These are phyloP conservation scores for Aphaenogaster rudis DNA, from an alignment of 1,140 invertebrate genomes.

Conservation along the genomic window DNA sequence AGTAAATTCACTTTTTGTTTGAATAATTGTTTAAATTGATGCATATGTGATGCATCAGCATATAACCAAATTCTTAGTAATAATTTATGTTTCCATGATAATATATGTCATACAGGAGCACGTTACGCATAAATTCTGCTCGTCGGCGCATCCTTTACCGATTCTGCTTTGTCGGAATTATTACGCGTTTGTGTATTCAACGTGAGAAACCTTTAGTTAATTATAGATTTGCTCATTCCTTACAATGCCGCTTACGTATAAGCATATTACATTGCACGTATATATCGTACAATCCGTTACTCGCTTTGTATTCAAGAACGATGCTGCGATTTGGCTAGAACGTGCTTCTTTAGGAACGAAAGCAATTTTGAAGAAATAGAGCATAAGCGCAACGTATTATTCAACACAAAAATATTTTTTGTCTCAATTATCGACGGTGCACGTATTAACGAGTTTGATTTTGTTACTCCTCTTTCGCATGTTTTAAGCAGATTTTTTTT, in stretches of 20 bases:
- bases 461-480: neutral
- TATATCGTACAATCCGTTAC: slow-evolving; percentile 5
- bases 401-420: slow-evolving; percentile 9
- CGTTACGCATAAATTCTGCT: slow-evolving; percentile 18
- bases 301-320: slow-evolving; percentile 29
- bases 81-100: slow-evolving; percentile 21
- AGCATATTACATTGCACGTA: slow-evolving; percentile 21
- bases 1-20: slow-evolving; percentile 29
- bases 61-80: slow-evolving; percentile 22
- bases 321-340: slow-evolving; percentile 17
- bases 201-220: slow-evolving; percentile 29
- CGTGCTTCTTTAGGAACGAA: slow-evolving; percentile 39
- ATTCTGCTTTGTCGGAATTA: slow-evolving; percentile 21
- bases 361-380: slow-evolving; percentile 29
- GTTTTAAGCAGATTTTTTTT: neutral
- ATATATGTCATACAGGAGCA: slow-evolving; percentile 2
- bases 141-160: neutral
- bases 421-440: neutral
- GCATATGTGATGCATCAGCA: neutral
- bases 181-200: slow-evolving; percentile 47
- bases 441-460: neutral
- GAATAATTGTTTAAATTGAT: slow-evolving; percentile 35
- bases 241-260: slow-evolving; percentile 18
- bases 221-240: slow-evolving; percentile 32
- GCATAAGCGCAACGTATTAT: neutral